These are phyloP conservation scores for Coregonus clupeaformis DNA, from an alignment of 2,113 vertebrate genomes.

Conservation along the genomic window DNA sequence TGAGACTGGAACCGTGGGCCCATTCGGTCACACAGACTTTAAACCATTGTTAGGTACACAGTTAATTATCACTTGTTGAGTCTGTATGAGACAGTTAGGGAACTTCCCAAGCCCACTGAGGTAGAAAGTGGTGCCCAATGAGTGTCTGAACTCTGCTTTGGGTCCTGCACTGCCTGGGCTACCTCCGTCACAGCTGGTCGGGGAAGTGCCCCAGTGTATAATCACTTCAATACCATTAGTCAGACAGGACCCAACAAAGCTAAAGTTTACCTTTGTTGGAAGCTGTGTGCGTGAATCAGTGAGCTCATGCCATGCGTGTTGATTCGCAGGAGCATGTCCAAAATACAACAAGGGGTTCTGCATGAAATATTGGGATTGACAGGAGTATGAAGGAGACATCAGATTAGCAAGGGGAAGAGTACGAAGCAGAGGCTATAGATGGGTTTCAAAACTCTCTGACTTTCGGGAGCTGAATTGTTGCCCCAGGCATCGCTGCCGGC, in stretches of 20 bases:
- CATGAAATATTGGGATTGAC: conserved; percentile 21
- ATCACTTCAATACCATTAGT: conserved; percentile 37
- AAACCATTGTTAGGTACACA: conserved; percentile 20
- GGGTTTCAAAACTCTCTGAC: conserved; percentile 51
- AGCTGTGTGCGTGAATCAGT: not conserved
- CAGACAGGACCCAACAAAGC: conserved; percentile 23
- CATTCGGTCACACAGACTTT: conserved; percentile 31
- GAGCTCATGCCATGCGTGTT: not conserved
- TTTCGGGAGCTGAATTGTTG: conserved; percentile 57
- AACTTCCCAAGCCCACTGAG: conserved; percentile 17
- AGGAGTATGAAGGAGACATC: conserved; percentile 30
- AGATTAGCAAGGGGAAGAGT: conserved; percentile 31
- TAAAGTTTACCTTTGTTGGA: conserved; percentile 11
- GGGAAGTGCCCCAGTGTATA: conserved; percentile 10
- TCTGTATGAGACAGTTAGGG: conserved; percentile 35
- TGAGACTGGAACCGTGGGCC: conserved; percentile 52
- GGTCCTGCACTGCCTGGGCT: conserved; percentile 2
- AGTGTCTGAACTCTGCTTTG: conserved; percentile 22
- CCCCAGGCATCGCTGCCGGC: conserved; percentile 61
- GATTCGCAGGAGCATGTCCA: conserved; percentile 6
- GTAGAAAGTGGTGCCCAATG: conserved; percentile 21
- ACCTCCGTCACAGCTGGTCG: conserved; percentile 19
- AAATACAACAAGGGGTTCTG: not conserved
- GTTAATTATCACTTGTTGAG: conserved; percentile 51
- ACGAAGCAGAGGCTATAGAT: conserved; percentile 34